A percentile compares a stretch with the other conserved stretches of the same genome.
phyloP scores from a whole-genome alignment of 2,113 vertebrate species.

The Dromiciops gliroides region DNA sequence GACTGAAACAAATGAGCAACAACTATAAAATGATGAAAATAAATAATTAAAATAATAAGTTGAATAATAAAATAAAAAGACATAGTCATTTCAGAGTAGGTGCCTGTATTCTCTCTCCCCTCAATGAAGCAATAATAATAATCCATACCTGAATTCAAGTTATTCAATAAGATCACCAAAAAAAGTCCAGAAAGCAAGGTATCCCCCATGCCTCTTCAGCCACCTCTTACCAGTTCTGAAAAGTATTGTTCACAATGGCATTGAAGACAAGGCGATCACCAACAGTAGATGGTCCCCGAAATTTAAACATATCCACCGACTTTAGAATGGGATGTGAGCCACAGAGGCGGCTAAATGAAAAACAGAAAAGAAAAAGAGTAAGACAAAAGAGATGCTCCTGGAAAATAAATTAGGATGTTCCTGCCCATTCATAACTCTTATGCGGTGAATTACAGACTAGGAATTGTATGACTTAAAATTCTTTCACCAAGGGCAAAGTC shows the following conservation, averaged over 20 bases:
- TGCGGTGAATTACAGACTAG: neutral
- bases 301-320: conserved; percentile 89
- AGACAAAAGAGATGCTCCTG: neutral
- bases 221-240: conserved; percentile 82
- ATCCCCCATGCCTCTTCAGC: neutral
- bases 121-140: neutral
- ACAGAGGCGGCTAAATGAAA: conserved; percentile 82
- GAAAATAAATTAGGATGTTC: neutral
- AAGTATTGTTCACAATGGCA: conserved; percentile 88
- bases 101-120: neutral
- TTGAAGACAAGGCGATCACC: conserved; percentile 88
- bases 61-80: neutral
- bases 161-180: neutral
- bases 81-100: neutral
- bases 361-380: neutral
- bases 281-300: conserved; percentile 85
- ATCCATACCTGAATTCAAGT: neutral
- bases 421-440: neutral
- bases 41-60: neutral
- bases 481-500: neutral
- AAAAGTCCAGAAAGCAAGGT: neutral
- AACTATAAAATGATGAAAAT: no score
- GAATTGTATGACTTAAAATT: neutral
- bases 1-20: no score
- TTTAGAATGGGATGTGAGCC: conserved; percentile 78